Conservation (phyloP, 2,888 invertebrate species). For the Ophioninae sp. region DNA sequence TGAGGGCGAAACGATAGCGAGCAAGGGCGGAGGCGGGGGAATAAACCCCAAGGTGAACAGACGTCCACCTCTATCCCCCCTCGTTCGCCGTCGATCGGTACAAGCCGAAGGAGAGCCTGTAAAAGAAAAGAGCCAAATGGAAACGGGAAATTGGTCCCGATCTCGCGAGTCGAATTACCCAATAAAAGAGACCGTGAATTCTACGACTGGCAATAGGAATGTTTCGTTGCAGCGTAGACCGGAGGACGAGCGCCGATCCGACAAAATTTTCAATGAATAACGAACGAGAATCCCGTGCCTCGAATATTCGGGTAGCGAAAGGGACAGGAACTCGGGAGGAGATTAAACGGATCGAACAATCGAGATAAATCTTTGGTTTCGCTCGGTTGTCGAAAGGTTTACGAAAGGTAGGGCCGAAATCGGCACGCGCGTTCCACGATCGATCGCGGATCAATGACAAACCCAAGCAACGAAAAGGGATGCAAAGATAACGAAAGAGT, state of each 20-base stretch:
- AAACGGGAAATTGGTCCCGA: constrained; percentile 58
- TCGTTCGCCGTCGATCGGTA: constrained; percentile 29
- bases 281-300: constrained; percentile 42
- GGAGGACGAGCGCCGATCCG: constrained; percentile 25
- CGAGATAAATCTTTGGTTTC: constrained; percentile 41
- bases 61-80: constrained; percentile 48
- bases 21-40: not conserved
- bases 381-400: not conserved
- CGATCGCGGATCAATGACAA: not conserved
- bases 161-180: constrained; percentile 62
- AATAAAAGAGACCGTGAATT: constrained; percentile 51
- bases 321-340: constrained; percentile 8
- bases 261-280: constrained; percentile 63
- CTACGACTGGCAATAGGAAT: constrained; percentile 25
- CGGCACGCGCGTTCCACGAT: not conserved
- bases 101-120: constrained; percentile 19
- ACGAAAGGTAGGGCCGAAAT: not conserved
- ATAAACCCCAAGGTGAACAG: constrained; percentile 40
- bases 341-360: constrained; percentile 53
- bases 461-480: constrained; percentile 3
- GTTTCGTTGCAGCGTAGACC: constrained; percentile 5
- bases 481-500: not conserved
- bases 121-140: constrained; percentile 48
- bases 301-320: constrained; percentile 54
- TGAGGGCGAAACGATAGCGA: constrained; percentile 11